Evolutionary conservation across 2,113 vertebrate genomes (phyloP).

Genomic region (Tyrannus savana): DNA sequence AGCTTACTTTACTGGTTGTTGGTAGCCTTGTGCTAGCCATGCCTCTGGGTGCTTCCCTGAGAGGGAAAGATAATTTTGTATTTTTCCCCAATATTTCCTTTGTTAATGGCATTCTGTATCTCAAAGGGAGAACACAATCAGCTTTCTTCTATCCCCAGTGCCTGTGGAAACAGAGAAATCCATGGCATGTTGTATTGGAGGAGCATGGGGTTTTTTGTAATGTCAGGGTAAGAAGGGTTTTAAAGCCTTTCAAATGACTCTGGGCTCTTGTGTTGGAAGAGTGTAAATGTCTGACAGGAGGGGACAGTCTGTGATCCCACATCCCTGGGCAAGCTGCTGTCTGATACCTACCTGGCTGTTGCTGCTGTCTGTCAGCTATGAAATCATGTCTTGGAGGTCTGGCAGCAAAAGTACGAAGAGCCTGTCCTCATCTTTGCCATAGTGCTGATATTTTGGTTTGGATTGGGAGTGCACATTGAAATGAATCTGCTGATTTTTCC

Average conservation of each 20-base stretch:
- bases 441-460: neutral
- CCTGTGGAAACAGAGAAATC: neutral
- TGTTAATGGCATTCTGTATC: neutral
- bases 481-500: neutral
- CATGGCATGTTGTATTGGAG: neutral
- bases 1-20: neutral
- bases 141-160: neutral
- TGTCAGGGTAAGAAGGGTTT: neutral
- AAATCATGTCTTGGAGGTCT: neutral
- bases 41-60: neutral
- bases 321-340: neutral
- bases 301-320: neutral
- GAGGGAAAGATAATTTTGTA: neutral
- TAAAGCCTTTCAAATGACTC: neutral
- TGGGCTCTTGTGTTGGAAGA: neutral
- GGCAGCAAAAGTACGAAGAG: neutral
- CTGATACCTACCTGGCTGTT: neutral
- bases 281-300: neutral
- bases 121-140: accelerated
- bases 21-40: neutral
- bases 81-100: neutral
- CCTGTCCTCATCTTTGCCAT: neutral
- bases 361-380: neutral
- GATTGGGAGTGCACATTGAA: neutral
- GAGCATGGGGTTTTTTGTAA: neutral